Evolutionary conservation across 2,797 vertebrate species (phyloP).

Genomic region (Remorina albescens): DNA sequence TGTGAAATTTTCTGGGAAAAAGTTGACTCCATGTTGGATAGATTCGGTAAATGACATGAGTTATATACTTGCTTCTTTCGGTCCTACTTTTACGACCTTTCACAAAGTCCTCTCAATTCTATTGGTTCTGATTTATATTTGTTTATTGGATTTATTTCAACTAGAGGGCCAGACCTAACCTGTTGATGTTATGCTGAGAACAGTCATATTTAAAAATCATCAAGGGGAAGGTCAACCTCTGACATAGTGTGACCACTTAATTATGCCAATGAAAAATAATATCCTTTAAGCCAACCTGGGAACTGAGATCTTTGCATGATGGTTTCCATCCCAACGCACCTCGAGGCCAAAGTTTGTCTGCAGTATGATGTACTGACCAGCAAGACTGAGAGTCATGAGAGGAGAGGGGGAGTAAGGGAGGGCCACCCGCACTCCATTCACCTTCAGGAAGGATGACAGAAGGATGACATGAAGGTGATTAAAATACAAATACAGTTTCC

Average conservation of each 20-base stretch:
- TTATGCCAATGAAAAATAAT: background rate
- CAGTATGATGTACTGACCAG: slow-evolving; percentile 85
- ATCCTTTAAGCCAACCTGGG: slow-evolving; percentile 79
- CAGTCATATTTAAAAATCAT: background rate
- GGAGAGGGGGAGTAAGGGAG: slow-evolving; percentile 82
- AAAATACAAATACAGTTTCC: background rate
- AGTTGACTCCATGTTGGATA: too few relatives aligned
- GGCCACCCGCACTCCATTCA: slow-evolving; percentile 77
- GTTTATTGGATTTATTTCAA: background rate
- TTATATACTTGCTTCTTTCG: background rate
- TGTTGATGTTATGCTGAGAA: background rate
- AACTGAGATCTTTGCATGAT: slow-evolving; percentile 84
- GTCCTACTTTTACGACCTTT: too few relatives aligned
- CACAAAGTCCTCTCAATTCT: too few relatives aligned
- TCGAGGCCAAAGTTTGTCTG: slow-evolving; percentile 83
- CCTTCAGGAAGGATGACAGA: slow-evolving; percentile 63
- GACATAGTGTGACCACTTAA: background rate
- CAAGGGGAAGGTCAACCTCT: background rate
- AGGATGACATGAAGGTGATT: slow-evolving; percentile 1
- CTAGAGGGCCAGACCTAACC: background rate
- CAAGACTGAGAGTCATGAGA: slow-evolving; percentile 74
- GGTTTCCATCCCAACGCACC: slow-evolving; percentile 88
- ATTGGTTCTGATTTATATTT: too few relatives aligned
- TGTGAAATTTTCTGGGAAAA: too few relatives aligned
- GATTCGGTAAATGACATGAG: background rate